Percentiles rank a stretch among this genome's conserved stretches.
Evolutionary conservation across 2,113 vertebrate genomes (phyloP).

Genomic region (Pao palembangensis): DNA sequence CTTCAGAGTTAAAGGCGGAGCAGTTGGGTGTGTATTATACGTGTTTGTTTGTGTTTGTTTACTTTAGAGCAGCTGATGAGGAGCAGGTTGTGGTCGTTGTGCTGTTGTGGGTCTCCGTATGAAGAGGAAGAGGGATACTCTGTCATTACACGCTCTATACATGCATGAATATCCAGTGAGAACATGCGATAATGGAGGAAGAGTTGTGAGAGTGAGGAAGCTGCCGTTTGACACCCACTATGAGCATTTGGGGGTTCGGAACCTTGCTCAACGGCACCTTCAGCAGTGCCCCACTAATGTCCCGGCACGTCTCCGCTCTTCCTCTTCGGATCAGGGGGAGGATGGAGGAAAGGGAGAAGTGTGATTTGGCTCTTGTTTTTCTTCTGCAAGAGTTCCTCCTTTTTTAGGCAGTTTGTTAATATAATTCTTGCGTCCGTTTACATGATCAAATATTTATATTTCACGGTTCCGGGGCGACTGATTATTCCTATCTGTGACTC

Average conservation of each 20-base stretch:
- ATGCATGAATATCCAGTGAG: too few species aligned
- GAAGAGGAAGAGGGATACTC: constrained; percentile 20
- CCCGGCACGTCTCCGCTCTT: too few species aligned
- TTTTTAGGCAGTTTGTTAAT: not conserved
- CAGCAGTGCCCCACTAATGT: too few species aligned
- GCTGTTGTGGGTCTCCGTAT: constrained; percentile 16
- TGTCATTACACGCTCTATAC: too few species aligned
- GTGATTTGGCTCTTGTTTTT: too few species aligned
- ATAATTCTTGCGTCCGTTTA: constrained; percentile 4
- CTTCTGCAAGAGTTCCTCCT: constrained; percentile 17
- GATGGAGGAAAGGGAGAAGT: constrained; percentile 21
- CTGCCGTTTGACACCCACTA: too few species aligned
- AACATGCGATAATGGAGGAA: too few species aligned
- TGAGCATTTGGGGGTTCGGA: too few species aligned
- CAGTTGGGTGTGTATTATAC: constrained; percentile 32
- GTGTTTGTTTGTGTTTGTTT: constrained; percentile 59
- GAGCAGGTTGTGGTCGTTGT: constrained; percentile 22
- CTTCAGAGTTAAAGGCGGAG: constrained; percentile 5
- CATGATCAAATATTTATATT: constrained; percentile 4
- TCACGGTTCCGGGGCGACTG: not conserved
- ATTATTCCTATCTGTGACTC: not conserved
- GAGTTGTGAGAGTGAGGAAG: too few species aligned
- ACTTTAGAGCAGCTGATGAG: constrained; percentile 25
- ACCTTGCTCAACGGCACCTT: too few species aligned
- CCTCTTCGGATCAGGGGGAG: too few species aligned